Evolutionary conservation across 2,888 invertebrate genomes (phyloP).

Genomic region (Sinelater perroti): DNA sequence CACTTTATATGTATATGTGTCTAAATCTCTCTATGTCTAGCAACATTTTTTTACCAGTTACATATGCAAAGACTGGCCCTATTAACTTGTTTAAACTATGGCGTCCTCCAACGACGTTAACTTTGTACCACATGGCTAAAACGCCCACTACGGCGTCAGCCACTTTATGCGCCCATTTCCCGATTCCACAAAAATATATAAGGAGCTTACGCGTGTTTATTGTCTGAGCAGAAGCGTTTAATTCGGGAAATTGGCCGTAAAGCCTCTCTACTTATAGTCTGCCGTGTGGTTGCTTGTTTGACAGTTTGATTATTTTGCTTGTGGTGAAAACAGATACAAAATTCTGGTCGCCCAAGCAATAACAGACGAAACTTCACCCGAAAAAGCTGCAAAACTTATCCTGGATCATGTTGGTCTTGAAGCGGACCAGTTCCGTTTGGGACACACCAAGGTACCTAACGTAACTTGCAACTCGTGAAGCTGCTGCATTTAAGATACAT

Average conservation of each 20-base stretch:
- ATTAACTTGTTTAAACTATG: background rate
- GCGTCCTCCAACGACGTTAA: slow-evolving; percentile 15
- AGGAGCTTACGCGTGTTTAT: background rate
- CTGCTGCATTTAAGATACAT: background rate
- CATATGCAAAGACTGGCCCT: slow-evolving; percentile 14
- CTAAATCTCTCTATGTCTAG: background rate
- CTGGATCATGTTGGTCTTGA: slow-evolving; percentile 86
- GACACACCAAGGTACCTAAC: slow-evolving; percentile 89
- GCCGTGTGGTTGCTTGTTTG: slow-evolving; percentile 28
- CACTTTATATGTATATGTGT: too few species aligned
- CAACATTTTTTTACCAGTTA: slow-evolving; percentile 7
- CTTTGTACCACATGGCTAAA: slow-evolving; percentile 14
- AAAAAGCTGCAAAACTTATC: slow-evolving; percentile 84
- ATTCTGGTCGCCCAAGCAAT: slow-evolving; percentile 95
- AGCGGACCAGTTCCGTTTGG: slow-evolving; percentile 92
- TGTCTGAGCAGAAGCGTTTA: background rate
- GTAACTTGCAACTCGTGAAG: background rate
- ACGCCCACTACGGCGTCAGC: slow-evolving; percentile 22
- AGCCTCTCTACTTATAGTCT: background rate
- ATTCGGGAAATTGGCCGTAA: slow-evolving; percentile 3
- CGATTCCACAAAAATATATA: background rate
- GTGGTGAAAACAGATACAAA: slow-evolving; percentile 88
- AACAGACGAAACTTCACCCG: slow-evolving; percentile 75
- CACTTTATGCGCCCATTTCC: slow-evolving; percentile 12
- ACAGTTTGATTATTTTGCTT: slow-evolving; percentile 37